Percentiles rank a stretch among this genome's conserved stretches.
These are phyloP conservation scores for Esox lucius DNA, from an alignment of 2,797 vertebrate genomes.

Conservation along the genomic window DNA sequence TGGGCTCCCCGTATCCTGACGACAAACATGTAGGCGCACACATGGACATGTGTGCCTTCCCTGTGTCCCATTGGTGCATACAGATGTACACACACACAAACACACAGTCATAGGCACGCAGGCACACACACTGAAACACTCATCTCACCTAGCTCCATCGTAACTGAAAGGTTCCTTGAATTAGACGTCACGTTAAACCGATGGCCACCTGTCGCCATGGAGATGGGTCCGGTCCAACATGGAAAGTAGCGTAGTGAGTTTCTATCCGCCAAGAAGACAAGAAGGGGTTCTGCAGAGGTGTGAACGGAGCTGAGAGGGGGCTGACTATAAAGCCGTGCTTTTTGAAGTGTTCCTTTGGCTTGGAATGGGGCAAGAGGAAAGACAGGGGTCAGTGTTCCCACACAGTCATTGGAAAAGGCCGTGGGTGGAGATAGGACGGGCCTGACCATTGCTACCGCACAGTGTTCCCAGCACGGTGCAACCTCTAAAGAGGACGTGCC, in stretches of 20 bases:
- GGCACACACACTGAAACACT: background rate
- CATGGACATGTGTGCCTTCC: background rate
- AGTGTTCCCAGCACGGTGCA: constrained; percentile 59
- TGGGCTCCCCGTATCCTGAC: background rate
- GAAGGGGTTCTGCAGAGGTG: constrained; percentile 28
- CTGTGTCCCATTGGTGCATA: too few species aligned
- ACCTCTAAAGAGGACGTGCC: constrained; percentile 80
- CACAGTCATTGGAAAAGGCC: constrained; percentile 21
- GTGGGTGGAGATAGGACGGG: constrained; percentile 20
- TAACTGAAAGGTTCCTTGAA: too few species aligned
- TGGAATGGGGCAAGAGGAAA: constrained; percentile 43
- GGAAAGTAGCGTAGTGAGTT: constrained; percentile 44
- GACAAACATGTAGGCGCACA: background rate
- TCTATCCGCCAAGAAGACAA: constrained; percentile 28
- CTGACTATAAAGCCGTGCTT: constrained; percentile 19
- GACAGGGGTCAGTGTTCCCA: constrained; percentile 8
- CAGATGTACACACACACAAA: background rate
- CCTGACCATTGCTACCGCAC: constrained; percentile 34
- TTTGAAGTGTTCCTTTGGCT: constrained; percentile 54
- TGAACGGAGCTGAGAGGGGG: constrained; percentile 8
- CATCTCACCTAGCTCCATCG: too few species aligned
- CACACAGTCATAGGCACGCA: background rate
- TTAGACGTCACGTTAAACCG: constrained; percentile 40
- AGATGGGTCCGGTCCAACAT: constrained; percentile 35
- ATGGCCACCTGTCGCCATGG: constrained; percentile 30